These are phyloP conservation scores for Zoanthus sociatus DNA, from an alignment of 92 coral and sea anemone genomes.

Conservation along the genomic window DNA sequence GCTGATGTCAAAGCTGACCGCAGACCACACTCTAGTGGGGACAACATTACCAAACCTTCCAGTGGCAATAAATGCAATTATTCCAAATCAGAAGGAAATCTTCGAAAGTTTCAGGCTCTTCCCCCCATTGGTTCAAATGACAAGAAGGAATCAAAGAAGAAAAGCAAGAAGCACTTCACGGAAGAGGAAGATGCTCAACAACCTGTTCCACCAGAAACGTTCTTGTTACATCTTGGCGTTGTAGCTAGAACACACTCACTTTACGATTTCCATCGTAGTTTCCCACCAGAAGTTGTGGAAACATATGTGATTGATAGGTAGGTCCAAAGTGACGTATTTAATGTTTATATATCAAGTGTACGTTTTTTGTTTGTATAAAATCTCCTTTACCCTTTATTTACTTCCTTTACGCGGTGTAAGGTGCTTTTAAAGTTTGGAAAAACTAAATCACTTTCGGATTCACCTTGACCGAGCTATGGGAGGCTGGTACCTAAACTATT, in stretches of 20 bases:
- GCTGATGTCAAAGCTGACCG: constrained; percentile 67
- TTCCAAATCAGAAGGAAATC: constrained; percentile 92
- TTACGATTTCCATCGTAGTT: constrained; percentile 75
- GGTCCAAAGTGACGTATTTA: constrained; percentile 4
- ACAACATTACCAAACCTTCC: constrained; percentile 65
- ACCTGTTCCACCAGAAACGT: constrained; percentile 90
- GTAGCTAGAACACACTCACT: constrained; percentile 87
- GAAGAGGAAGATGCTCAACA: constrained; percentile 54
- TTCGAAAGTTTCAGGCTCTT: constrained; percentile 87
- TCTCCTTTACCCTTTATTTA: too few species aligned
- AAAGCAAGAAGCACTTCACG: constrained; percentile 39
- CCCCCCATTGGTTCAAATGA: constrained; percentile 89
- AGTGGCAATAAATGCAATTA: constrained; percentile 40
- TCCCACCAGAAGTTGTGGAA: constrained; percentile 59
- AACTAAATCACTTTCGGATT: too few species aligned
- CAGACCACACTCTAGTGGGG: constrained; percentile 79
- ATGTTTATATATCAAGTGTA: too few species aligned
- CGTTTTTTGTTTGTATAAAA: too few species aligned
- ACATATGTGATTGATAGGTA: constrained; percentile 83
- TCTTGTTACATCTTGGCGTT: constrained; percentile 90
- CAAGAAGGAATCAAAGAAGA: constrained; percentile 52
- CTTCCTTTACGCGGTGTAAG: too few species aligned
- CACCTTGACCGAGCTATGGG: too few species aligned
- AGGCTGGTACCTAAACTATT: too few species aligned
- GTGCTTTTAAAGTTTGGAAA: too few species aligned